These are phyloP conservation scores for Coregonus sp. DNA, from an alignment of 2,797 vertebrate genomes.

Conservation along the genomic window DNA sequence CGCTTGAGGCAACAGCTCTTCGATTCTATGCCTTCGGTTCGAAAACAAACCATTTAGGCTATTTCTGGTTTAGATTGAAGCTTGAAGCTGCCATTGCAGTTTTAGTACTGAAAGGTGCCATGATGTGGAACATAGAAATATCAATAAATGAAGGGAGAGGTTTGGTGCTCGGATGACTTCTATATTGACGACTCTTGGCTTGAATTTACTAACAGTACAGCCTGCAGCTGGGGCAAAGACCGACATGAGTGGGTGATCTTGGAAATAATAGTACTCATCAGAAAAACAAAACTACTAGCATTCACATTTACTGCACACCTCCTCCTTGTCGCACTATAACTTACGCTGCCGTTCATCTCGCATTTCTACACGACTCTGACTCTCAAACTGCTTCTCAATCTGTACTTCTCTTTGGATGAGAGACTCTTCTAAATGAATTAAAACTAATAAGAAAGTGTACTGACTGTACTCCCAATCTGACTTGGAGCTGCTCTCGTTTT, in stretches of 20 bases:
- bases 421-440: conserved; percentile 59
- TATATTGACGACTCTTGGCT: conserved; percentile 16
- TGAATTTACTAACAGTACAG: neutral
- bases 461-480: conserved; percentile 49
- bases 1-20: neutral
- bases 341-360: conserved; percentile 14
- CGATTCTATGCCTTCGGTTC: no score
- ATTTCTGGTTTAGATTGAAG: neutral
- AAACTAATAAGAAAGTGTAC: conserved; percentile 54
- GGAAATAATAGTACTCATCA: neutral
- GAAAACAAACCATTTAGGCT: neutral
- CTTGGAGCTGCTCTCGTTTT: conserved; percentile 62
- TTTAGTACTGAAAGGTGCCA: neutral
- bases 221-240: conserved; percentile 22
- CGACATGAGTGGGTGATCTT: conserved; percentile 10
- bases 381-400: conserved; percentile 38
- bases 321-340: neutral
- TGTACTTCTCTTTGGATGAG: conserved; percentile 49
- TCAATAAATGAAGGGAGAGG: conserved; percentile 23
- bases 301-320: conserved; percentile 13
- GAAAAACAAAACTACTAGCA: conserved; percentile 7
- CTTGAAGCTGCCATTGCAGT: neutral
- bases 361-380: conserved; percentile 5
- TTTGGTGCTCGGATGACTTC: neutral
- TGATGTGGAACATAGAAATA: conserved; percentile 8